A percentile compares a stretch with the other conserved stretches of the same genome.
phyloP scores from a whole-genome alignment of 2,113 vertebrate genomes.

The Abramis brama region DNA sequence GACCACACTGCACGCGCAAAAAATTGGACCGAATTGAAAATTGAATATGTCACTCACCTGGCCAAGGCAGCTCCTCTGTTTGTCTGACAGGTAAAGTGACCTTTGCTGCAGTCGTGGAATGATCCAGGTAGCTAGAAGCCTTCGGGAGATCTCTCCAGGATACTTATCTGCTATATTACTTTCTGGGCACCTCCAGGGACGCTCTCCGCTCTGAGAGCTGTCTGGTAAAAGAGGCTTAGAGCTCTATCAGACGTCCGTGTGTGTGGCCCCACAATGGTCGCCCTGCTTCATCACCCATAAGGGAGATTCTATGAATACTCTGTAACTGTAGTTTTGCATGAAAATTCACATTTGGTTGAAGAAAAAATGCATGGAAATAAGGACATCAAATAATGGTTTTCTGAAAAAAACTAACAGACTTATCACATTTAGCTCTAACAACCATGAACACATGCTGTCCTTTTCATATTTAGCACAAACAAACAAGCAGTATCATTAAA shows the following conservation, averaged over 20 bases:
- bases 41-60: slow-evolving; percentile 52
- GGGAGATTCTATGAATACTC: background rate
- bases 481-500: background rate
- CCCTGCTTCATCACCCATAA: background rate
- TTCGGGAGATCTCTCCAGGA: slow-evolving; percentile 17
- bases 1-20: slow-evolving; percentile 9
- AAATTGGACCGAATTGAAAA: slow-evolving; percentile 42
- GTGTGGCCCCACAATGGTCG: slow-evolving; percentile 10
- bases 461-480: slow-evolving; percentile 7
- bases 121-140: background rate
- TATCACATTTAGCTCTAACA: background rate
- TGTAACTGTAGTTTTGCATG: background rate
- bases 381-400: background rate
- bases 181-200: slow-evolving; percentile 18
- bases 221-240: slow-evolving; percentile 27
- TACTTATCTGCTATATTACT: slow-evolving; percentile 34
- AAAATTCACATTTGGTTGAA: background rate
- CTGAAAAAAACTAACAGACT: background rate
- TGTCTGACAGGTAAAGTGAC: slow-evolving; percentile 42
- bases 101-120: slow-evolving; percentile 7
- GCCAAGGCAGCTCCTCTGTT: slow-evolving; percentile 15
- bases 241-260: slow-evolving; percentile 1
- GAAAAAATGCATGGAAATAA: background rate
- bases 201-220: slow-evolving; percentile 8
- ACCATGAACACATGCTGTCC: background rate